A percentile compares a stretch with the other conserved stretches of the same genome.
Evolutionary conservation across 2,113 vertebrate genomes (phyloP).

Genomic region (Bubo scandiacus): DNA sequence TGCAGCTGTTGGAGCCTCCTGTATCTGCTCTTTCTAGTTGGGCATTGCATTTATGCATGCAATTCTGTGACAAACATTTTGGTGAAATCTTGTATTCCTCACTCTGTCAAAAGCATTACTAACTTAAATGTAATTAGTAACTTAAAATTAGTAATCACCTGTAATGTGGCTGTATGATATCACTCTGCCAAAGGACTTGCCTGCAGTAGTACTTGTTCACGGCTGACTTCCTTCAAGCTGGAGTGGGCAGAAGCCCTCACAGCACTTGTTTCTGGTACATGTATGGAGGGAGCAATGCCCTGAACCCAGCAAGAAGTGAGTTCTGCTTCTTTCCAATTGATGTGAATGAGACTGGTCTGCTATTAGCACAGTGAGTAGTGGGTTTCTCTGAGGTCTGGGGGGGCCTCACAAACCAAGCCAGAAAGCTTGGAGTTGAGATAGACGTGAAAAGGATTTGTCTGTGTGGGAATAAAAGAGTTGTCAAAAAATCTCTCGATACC

Average conservation of each 20-base stretch:
- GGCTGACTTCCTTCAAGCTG: rapidly evolving
- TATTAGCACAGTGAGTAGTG: rapidly evolving
- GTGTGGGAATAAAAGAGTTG: background rate
- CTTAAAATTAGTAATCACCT: background rate
- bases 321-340: background rate
- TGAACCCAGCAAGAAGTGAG: background rate
- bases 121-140: too few species aligned
- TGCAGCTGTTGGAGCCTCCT: background rate
- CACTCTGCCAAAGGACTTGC: background rate
- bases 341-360: background rate
- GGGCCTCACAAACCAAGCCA: background rate
- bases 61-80: background rate
- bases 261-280: rapidly evolving
- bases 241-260: background rate
- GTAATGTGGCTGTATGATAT: rapidly evolving
- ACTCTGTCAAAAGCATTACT: background rate
- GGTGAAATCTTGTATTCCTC: background rate
- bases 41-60: background rate
- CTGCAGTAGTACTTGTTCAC: background rate
- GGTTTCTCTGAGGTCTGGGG: background rate
- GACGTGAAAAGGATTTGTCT: rapidly evolving
- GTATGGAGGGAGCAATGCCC: background rate
- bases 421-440: background rate
- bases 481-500: background rate
- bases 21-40: rapidly evolving